These are phyloP conservation scores for Thymelicus sylvestris DNA, from an alignment of 2,888 invertebrate genomes.

Conservation along the genomic window DNA sequence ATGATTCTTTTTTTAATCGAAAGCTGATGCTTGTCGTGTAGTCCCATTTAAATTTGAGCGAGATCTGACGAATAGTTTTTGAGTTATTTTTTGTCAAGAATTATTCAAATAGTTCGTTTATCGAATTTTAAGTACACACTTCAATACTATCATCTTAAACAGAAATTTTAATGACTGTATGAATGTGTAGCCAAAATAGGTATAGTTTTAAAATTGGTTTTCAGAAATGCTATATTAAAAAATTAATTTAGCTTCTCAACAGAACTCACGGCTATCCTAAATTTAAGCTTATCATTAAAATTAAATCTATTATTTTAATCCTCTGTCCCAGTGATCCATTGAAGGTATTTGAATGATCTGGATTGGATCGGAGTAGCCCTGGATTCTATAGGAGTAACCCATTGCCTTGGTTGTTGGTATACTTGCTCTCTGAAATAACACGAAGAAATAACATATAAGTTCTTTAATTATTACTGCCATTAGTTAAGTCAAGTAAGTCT, in stretches of 20 bases:
- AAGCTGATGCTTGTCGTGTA: too few relatives aligned
- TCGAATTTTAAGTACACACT: constrained; percentile 26
- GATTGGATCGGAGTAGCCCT: constrained; percentile 78
- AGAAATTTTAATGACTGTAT: neutral
- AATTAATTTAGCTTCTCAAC: constrained; percentile 18
- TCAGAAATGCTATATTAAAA: neutral
- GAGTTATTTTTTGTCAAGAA: too few relatives aligned
- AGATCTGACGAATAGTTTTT: too few relatives aligned
- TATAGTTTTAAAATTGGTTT: neutral
- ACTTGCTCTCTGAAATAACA: constrained; percentile 74
- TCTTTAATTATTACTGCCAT: neutral
- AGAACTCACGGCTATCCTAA: constrained; percentile 23
- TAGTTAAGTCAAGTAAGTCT: too few relatives aligned
- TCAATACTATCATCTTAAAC: neutral
- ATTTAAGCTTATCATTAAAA: constrained; percentile 37
- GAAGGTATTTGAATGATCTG: constrained; percentile 82
- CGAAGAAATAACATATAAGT: constrained; percentile 3
- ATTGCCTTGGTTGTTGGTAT: constrained; percentile 64
- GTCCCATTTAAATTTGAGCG: too few relatives aligned
- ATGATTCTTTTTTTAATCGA: too few relatives aligned
- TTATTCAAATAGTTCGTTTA: constrained; percentile 31
- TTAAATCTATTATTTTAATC: constrained; percentile 55
- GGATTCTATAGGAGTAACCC: constrained; percentile 53
- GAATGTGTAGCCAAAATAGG: neutral
- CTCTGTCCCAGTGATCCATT: constrained; percentile 83